These are phyloP conservation scores for Thecophora atra DNA, from an alignment of 2,888 invertebrate genomes.

Conservation along the genomic window DNA sequence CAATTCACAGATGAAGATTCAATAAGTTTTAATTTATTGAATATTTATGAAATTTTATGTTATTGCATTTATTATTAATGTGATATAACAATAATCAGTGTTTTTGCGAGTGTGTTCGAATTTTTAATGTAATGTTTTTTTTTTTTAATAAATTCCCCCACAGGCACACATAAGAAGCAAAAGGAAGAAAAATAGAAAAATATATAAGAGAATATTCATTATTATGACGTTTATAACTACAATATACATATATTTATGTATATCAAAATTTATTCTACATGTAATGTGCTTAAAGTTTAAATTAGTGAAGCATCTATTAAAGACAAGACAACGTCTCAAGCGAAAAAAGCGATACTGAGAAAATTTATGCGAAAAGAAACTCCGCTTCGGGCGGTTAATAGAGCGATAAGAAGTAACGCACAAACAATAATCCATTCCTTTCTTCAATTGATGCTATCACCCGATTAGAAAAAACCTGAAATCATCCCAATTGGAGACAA, in stretches of 20 bases:
- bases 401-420: too few relatives aligned
- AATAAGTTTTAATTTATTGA: background rate
- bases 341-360: too few relatives aligned
- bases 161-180: slow-evolving; percentile 65
- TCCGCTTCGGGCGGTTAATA: background rate
- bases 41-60: background rate
- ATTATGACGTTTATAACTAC: slow-evolving; percentile 46
- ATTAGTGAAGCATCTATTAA: slow-evolving; percentile 25
- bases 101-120: slow-evolving; percentile 38
- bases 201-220: slow-evolving; percentile 62
- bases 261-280: slow-evolving; percentile 10
- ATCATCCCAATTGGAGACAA: too few relatives aligned
- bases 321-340: background rate
- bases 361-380: background rate
- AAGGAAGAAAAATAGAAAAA: slow-evolving; percentile 66
- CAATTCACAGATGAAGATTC: background rate
- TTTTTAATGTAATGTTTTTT: slow-evolving; percentile 39
- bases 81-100: slow-evolving; percentile 32
- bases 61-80: background rate
- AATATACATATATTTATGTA: too few relatives aligned
- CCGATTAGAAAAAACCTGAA: too few relatives aligned
- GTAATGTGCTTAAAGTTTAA: slow-evolving; percentile 16
- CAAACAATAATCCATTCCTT: too few relatives aligned
- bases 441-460: too few relatives aligned
- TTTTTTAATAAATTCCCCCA: slow-evolving; percentile 52